Evolutionary conservation across 2,888 invertebrate species (phyloP).

Genomic region (Chaetogeoica ovagalla): DNA sequence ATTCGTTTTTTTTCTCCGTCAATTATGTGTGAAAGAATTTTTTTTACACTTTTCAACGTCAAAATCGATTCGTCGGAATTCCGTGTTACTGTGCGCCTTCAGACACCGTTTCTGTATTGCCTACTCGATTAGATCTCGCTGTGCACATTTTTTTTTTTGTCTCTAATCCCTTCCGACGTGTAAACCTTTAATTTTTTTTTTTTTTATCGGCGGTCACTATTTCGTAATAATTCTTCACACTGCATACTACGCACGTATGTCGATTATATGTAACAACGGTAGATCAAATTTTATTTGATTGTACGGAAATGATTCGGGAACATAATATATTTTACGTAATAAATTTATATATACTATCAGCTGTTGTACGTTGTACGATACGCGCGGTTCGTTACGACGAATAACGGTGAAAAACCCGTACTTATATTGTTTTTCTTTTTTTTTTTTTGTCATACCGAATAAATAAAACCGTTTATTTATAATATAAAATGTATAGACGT

Average conservation of each 20-base stretch:
- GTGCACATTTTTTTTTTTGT: background rate
- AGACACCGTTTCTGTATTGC: background rate
- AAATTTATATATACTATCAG: too few relatives aligned
- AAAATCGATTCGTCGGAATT: background rate
- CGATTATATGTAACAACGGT: too few relatives aligned
- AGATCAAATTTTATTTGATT: too few relatives aligned
- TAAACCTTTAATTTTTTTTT: background rate
- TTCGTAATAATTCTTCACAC: too few relatives aligned
- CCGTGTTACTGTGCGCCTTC: background rate
- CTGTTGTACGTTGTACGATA: too few relatives aligned
- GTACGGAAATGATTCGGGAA: too few relatives aligned
- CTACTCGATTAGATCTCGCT: too few relatives aligned
- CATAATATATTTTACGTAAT: too few relatives aligned
- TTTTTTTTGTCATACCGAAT: too few relatives aligned
- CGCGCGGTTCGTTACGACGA: too few relatives aligned
- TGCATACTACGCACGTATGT: too few relatives aligned
- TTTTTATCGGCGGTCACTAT: background rate
- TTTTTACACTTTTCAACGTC: background rate
- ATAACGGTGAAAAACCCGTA: background rate
- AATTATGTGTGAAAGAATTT: background rate
- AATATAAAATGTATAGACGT: too few relatives aligned
- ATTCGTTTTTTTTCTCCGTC: background rate
- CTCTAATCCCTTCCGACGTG: background rate
- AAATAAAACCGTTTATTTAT: background rate
- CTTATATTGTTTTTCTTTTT: background rate